A percentile compares a stretch with the other conserved stretches of the same genome.
Conservation (phyloP, 2,888 invertebrate genomes). For the Tipula confusa region DNA sequence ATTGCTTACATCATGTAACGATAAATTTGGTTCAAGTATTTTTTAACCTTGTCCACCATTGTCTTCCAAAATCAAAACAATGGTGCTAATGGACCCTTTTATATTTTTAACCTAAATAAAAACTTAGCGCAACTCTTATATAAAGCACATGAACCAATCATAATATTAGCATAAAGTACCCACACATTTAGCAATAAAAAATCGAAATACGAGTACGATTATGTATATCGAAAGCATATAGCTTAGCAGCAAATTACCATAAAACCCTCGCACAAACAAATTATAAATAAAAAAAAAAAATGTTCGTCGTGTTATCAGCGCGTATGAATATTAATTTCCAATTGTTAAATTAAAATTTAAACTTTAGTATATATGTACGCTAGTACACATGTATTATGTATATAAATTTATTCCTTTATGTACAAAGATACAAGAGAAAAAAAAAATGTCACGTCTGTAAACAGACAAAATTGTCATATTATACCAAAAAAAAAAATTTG, state of each 20-base stretch:
- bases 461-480: too few species aligned
- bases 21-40: too few species aligned
- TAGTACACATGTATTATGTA: neutral
- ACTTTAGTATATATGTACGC: neutral
- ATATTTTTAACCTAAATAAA: too few species aligned
- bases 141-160: too few species aligned
- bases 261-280: neutral
- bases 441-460: neutral
- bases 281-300: too few species aligned
- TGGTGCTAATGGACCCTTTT: too few species aligned
- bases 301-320: neutral
- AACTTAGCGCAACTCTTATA: too few species aligned
- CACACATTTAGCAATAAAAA: neutral
- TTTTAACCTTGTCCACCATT: too few species aligned
- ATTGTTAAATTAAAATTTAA: neutral
- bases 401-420: too few species aligned
- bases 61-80: too few species aligned
- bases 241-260: neutral
- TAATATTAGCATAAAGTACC: neutral
- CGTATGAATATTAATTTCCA: neutral
- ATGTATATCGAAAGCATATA: neutral
- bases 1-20: too few species aligned
- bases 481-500: too few species aligned
- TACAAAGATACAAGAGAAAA: neutral
- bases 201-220: neutral